These are phyloP conservation scores for Lamprotornis superbus DNA, from an alignment of 2,113 vertebrate species.

Conservation along the genomic window DNA sequence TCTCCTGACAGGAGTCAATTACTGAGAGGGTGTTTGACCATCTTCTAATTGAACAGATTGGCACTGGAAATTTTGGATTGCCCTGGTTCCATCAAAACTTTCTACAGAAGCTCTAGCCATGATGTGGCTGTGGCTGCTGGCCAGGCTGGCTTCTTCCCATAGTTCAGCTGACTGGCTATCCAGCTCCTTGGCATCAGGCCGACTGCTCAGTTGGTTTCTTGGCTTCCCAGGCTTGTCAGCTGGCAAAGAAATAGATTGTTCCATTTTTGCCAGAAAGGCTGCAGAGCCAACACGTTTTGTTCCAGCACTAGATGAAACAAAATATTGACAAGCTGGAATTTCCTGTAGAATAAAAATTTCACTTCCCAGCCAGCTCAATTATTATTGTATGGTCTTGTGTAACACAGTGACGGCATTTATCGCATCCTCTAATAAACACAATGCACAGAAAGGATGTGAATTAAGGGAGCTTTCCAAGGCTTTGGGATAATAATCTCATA, in stretches of 20 bases:
- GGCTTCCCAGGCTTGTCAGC: constrained; percentile 16
- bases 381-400: neutral
- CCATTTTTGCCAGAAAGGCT: constrained; percentile 40
- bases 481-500: neutral
- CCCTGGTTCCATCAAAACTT: neutral
- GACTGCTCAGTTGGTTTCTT: constrained; percentile 1
- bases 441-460: constrained; percentile 21
- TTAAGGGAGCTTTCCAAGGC: neutral
- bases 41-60: neutral
- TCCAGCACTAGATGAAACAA: constrained; percentile 18
- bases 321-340: constrained; percentile 61
- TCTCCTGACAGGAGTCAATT: neutral
- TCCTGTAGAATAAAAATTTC: constrained; percentile 28
- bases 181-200: neutral
- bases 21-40: neutral
- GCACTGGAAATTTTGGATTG: neutral
- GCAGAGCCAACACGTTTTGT: constrained; percentile 3
- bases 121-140: neutral
- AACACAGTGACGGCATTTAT: neutral
- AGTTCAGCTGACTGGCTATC: neutral
- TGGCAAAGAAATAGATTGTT: constrained; percentile 30
- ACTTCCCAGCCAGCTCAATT: constrained; percentile 14
- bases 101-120: neutral
- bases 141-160: neutral
- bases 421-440: constrained; percentile 25